phyloP scores from a whole-genome alignment of 2,888 invertebrate genomes.

The Pyralis farinalis region DNA sequence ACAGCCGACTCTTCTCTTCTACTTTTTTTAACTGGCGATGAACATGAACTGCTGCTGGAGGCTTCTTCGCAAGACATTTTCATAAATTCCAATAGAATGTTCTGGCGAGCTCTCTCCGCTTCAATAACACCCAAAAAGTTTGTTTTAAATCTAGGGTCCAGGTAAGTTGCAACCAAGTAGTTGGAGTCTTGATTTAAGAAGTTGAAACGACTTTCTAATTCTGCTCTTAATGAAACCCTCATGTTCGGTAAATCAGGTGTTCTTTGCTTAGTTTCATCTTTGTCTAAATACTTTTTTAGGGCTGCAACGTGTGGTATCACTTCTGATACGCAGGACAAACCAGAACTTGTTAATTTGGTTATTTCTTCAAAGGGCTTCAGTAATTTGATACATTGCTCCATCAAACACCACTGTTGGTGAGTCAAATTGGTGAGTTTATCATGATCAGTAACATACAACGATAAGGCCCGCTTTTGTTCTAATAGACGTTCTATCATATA shows the following conservation, averaged over 20 bases:
- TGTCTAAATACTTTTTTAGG: conserved; percentile 18
- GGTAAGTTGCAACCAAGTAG: no score
- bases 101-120: no score
- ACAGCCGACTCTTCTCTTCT: no score
- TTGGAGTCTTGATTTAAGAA: no score
- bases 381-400: conserved; percentile 23
- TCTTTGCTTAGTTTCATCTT: conserved; percentile 15
- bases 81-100: no score
- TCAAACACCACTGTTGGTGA: conserved; percentile 18
- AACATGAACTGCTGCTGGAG: no score
- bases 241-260: conserved; percentile 13
- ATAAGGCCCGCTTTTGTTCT: conserved; percentile 26
- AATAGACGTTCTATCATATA: conserved; percentile 24
- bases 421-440: conserved; percentile 20
- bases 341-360: conserved; percentile 24
- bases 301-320: conserved; percentile 19
- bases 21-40: no score
- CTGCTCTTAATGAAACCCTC: conserved; percentile 17
- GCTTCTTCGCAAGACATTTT: no score
- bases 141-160: no score
- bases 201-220: conserved; percentile 15
- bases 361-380: conserved; percentile 27
- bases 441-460: conserved; percentile 21
- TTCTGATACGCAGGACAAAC: conserved; percentile 23
- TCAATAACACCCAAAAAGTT: no score